phyloP scores from a whole-genome alignment of 2,113 vertebrate genomes.

The Ophthalmolycus amberensis region DNA sequence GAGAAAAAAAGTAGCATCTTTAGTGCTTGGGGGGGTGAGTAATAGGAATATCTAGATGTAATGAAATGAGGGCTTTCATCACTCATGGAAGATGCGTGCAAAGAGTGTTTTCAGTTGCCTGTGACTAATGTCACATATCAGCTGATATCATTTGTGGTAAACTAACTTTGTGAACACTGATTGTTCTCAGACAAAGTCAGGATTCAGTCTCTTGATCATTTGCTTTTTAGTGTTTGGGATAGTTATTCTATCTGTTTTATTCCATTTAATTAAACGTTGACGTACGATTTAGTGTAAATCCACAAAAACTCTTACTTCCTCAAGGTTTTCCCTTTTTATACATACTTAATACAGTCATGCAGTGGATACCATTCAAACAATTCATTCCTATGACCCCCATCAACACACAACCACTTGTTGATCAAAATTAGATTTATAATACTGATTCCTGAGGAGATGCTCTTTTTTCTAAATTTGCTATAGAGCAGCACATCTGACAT shows the following conservation, averaged over 20 bases:
- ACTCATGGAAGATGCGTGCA: constrained; percentile 1
- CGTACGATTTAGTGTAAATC: background rate
- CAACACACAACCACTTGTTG: constrained; percentile 7
- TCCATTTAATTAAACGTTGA: too few species aligned
- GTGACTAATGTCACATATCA: constrained; percentile 8
- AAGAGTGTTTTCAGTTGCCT: constrained; percentile 12
- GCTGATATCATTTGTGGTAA: constrained; percentile 30
- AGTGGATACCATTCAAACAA: background rate
- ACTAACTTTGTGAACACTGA: background rate
- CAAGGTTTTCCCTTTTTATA: background rate
- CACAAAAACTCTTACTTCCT: background rate
- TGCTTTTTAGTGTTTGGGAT: background rate
- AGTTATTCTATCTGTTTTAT: background rate
- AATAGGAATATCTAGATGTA: background rate
- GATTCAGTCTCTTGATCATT: background rate
- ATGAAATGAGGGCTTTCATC: constrained; percentile 2
- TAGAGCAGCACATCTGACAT: background rate
- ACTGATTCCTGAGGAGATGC: constrained; percentile 13
- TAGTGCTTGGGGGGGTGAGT: background rate
- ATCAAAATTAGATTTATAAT: constrained; percentile 2
- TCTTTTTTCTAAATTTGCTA: background rate
- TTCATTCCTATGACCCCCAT: background rate
- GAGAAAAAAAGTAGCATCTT: constrained; percentile 19
- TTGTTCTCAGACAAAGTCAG: background rate
- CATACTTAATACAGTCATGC: background rate